Conservation (phyloP, 1,140 invertebrate species). For the Saxidomus purpurata region DNA sequence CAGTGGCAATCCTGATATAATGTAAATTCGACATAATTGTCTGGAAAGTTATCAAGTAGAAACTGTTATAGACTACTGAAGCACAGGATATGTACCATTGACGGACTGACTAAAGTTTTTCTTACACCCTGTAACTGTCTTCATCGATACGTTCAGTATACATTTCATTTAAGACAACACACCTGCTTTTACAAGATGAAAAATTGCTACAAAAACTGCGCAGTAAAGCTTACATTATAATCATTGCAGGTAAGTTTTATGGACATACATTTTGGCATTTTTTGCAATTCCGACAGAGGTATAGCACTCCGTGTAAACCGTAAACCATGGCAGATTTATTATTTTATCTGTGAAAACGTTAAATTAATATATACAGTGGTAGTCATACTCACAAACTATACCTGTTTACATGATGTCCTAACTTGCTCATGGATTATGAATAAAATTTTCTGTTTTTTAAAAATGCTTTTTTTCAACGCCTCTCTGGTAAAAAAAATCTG, state of each 20-base stretch:
- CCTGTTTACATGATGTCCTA: no score
- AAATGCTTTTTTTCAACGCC: no score
- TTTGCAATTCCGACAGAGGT: not conserved
- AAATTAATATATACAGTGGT: not conserved
- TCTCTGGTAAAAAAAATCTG: no score
- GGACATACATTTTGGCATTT: not conserved
- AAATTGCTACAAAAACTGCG: not conserved
- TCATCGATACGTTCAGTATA: no score
- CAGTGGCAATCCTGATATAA: no score
- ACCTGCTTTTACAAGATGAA: not conserved
- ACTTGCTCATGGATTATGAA: no score
- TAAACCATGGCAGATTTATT: constrained; percentile 17
- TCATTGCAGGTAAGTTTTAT: not conserved
- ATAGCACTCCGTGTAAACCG: not conserved
- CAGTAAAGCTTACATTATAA: not conserved
- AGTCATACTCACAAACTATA: no score
- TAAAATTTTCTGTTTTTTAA: no score
- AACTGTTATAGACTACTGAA: no score
- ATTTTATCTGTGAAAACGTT: not conserved
- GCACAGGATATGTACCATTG: no score
- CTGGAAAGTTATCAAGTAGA: no score
- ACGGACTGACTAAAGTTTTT: not conserved
- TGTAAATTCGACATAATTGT: no score
- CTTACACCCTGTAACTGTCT: not conserved
- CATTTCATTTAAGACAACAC: not conserved